Percentiles rank a stretch among this genome's conserved stretches.
These are phyloP conservation scores for Sorex araneus DNA, from an alignment of 2,113 vertebrate species.

Conservation along the genomic window DNA sequence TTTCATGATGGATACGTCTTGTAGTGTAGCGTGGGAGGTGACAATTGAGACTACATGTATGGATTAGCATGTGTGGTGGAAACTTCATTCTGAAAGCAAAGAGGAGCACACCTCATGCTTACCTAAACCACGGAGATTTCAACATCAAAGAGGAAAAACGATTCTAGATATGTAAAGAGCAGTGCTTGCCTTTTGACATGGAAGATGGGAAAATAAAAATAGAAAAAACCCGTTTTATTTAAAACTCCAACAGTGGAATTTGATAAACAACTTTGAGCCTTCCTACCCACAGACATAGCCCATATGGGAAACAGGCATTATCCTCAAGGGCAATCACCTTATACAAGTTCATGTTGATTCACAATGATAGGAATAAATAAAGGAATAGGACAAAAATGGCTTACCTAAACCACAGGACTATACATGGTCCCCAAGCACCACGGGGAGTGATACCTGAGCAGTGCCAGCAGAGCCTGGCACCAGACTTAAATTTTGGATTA, in stretches of 20 bases:
- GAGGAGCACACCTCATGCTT: constrained; percentile 11
- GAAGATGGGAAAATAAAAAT: not conserved
- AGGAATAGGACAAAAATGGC: not conserved
- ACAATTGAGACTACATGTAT: not conserved
- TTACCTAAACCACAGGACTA: not conserved
- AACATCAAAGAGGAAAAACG: constrained; percentile 1
- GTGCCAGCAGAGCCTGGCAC: too few relatives aligned
- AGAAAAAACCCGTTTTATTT: constrained; percentile 1
- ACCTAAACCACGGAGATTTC: not conserved
- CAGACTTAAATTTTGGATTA: not conserved
- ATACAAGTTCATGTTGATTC: not conserved
- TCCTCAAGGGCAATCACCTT: too few relatives aligned
- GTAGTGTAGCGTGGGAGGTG: not conserved
- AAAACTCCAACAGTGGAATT: not conserved
- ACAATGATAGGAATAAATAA: not conserved
- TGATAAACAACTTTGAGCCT: not conserved
- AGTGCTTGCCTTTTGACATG: not conserved
- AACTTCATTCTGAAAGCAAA: constrained; percentile 1
- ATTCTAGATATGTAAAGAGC: not conserved
- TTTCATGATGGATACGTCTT: not conserved
- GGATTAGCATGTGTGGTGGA: not conserved
- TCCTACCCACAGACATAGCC: not conserved
- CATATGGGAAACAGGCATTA: not conserved
- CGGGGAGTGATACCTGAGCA: too few relatives aligned
- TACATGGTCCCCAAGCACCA: too few relatives aligned